These are phyloP conservation scores for Microctenopoma stevenorrisi DNA, from an alignment of 2,797 vertebrate species.

Conservation along the genomic window DNA sequence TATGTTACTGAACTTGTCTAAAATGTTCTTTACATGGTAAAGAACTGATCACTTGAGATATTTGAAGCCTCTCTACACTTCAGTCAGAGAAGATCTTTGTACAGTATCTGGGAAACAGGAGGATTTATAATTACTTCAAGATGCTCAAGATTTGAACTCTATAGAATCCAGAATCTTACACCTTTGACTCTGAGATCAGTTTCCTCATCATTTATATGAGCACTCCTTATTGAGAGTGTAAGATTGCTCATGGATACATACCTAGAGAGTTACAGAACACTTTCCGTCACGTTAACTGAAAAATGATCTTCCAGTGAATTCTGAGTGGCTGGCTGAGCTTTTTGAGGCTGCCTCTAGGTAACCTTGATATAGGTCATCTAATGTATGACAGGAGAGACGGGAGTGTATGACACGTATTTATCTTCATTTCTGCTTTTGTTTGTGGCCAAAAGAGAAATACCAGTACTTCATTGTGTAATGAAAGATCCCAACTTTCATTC, in stretches of 20 bases:
- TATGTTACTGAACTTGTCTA: background rate
- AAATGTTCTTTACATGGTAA: background rate
- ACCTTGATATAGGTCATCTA: constrained; percentile 64
- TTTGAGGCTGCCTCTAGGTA: constrained; percentile 65
- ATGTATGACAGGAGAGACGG: constrained; percentile 49
- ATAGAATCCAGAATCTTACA: constrained; percentile 23
- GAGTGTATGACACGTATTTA: constrained; percentile 27
- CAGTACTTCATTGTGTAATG: constrained; percentile 47
- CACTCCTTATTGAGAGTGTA: background rate
- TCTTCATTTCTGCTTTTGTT: constrained; percentile 49
- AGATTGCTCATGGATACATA: background rate
- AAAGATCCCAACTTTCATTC: constrained; percentile 56
- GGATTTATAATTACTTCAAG: constrained; percentile 30
- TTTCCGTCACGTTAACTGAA: constrained; percentile 8
- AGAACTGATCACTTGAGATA: constrained; percentile 1
- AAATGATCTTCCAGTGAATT: constrained; percentile 39
- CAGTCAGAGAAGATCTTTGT: constrained; percentile 5
- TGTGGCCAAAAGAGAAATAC: constrained; percentile 36
- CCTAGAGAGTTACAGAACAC: background rate
- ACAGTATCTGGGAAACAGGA: constrained; percentile 28
- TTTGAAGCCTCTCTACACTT: background rate
- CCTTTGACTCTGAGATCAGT: background rate
- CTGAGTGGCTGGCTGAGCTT: constrained; percentile 46
- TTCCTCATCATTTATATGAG: background rate
- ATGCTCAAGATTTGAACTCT: constrained; percentile 11